Base-by-base conservation (phyloP, 2,888 invertebrate species). In the Petrolisthes cinctipes region DNA sequence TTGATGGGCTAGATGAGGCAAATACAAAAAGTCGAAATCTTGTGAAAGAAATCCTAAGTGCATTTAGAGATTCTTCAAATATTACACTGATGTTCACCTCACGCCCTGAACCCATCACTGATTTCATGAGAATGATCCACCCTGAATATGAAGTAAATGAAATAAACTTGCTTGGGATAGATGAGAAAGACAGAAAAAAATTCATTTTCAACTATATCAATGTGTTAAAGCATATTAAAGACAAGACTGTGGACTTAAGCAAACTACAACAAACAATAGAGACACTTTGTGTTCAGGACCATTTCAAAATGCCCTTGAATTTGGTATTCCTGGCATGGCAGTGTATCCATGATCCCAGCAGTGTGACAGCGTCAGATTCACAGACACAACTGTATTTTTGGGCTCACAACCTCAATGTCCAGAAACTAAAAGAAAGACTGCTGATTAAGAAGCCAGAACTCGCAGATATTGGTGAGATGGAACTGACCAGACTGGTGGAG, bases 1-100 rank as follows among this genome's bases (percentile, higher is more conserved):
- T 83, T 54, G 83, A 73, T 54, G 82, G 82, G 4, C 83, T 83
- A 5, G 83, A 83, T 73, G 83, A 83, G 23, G 6, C 11, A 14
- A 83, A 83, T 20, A 20, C 17, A 5, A n/a, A 73, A n/a, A 73
- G 73, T 7, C 7, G 20, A 1, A 83, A 71, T 2, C 73, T 83
- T 17, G 73, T 83, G 7, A 4, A 83, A 4, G 54, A 23, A 54
- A 51, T 83, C 51, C 20, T 83, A 6, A 6, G 54, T n/a, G 83
- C 73, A 54, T 23, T 71, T 9, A 71, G 51, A n/a, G 11, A 83
- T 20, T 9, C 54, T 7, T 5, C 73, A 37, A n/a, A 4, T 20
- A 53, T 23, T 20, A 56, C 61, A 1, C 54, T 83, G 4, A 5
- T 83, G 20, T 83, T 71, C 51, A 83, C 83, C 0, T 83, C 83